These are phyloP conservation scores for Strix uralensis DNA, from an alignment of 2,113 vertebrate genomes.

Conservation along the genomic window DNA sequence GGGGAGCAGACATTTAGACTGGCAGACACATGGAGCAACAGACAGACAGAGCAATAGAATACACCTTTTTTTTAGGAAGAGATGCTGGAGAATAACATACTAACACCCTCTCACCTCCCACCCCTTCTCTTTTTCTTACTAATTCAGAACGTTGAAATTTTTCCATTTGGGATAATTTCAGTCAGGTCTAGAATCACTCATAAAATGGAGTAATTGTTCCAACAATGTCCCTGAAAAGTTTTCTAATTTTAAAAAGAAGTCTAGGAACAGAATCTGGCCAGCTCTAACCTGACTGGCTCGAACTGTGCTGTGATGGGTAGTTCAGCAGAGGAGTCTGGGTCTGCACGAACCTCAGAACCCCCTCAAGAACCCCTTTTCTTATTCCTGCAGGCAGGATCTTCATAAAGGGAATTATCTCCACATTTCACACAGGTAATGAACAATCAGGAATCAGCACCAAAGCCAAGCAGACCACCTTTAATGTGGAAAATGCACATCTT, in stretches of 20 bases:
- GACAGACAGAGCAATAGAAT: background rate
- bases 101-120: background rate
- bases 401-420: background rate
- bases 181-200: background rate
- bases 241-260: background rate
- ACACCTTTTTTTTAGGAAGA: background rate
- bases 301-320: background rate
- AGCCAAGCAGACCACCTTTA: background rate
- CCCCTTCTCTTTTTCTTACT: background rate
- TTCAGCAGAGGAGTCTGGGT: background rate
- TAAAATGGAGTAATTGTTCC: background rate
- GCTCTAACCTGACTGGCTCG: background rate
- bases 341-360: background rate
- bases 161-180: background rate
- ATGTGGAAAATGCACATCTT: background rate
- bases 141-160: background rate
- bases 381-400: background rate
- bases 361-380: background rate
- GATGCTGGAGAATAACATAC: background rate
- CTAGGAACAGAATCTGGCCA: background rate
- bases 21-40: background rate
- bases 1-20: background rate
- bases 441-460: background rate
- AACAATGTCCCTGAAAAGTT: background rate
- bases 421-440: background rate